Evolutionary conservation across 1,140 invertebrate genomes (phyloP).

Genomic region (Heliconius hermathena): DNA sequence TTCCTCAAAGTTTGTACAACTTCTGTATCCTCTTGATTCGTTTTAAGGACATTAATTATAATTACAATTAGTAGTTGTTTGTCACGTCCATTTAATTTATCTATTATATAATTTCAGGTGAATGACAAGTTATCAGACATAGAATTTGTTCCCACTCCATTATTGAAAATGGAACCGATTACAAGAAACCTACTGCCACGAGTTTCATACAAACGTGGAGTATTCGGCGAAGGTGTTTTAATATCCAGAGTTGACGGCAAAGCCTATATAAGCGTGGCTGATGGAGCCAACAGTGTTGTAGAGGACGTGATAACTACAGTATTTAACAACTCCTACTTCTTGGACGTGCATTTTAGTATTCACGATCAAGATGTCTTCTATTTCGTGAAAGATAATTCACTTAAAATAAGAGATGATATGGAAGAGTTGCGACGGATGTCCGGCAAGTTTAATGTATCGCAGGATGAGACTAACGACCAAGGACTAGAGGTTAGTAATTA

Average conservation of each 20-base stretch:
- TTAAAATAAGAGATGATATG: slow-evolving; percentile 94
- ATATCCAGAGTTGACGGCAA: slow-evolving; percentile 91
- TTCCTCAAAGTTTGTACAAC: background rate
- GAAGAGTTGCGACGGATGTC: slow-evolving; percentile 92
- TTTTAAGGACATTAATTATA: background rate
- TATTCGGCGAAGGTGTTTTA: slow-evolving; percentile 95
- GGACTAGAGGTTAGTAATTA: slow-evolving; percentile 77
- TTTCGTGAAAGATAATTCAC: slow-evolving; percentile 95
- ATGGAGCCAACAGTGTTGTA: slow-evolving; percentile 92
- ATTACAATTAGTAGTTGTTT: background rate
- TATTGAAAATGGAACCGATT: slow-evolving; percentile 91
- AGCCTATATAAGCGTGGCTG: slow-evolving; percentile 91
- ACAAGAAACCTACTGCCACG: slow-evolving; percentile 89
- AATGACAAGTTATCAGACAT: slow-evolving; percentile 91
- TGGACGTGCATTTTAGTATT: slow-evolving; percentile 95
- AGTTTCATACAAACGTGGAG: slow-evolving; percentile 90
- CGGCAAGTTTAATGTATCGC: slow-evolving; percentile 96
- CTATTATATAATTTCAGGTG: slow-evolving; percentile 82
- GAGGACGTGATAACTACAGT: slow-evolving; percentile 96
- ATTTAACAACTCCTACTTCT: slow-evolving; percentile 95
- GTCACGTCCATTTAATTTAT: background rate
- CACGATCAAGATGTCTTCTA: slow-evolving; percentile 97
- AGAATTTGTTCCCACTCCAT: slow-evolving; percentile 90
- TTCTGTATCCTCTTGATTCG: background rate
- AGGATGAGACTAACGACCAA: slow-evolving; percentile 93